These are phyloP conservation scores for Anguilla pacifica DNA, from an alignment of 2,797 vertebrate species.

Conservation along the genomic window DNA sequence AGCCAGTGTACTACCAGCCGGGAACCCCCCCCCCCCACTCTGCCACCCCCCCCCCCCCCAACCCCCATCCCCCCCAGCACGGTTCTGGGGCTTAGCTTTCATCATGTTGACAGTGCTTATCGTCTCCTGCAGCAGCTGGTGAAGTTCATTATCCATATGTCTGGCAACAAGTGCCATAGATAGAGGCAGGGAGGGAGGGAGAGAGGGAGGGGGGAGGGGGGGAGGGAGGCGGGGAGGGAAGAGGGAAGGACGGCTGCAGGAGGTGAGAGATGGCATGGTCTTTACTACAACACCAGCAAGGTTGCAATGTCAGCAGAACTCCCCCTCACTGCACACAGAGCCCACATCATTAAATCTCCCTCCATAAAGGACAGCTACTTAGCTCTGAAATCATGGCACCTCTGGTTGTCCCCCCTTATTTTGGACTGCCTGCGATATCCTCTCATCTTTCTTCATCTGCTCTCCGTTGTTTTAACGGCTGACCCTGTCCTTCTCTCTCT, in stretches of 20 bases:
- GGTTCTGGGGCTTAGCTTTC: slow-evolving; percentile 16
- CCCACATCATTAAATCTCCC: not conserved
- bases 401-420: not conserved
- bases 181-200: not conserved
- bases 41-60: slow-evolving; percentile 33
- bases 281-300: not conserved
- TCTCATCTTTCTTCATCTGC: not conserved
- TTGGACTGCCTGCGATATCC: not conserved
- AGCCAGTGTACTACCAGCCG: not conserved
- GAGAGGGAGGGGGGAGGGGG: not conserved
- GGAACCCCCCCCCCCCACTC: slow-evolving; percentile 31
- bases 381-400: not conserved
- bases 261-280: not conserved
- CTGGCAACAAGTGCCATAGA: not conserved
- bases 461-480: not conserved
- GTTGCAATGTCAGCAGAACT: not conserved
- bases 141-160: slow-evolving; percentile 15
- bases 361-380: not conserved
- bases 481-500: not conserved
- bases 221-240: too few species aligned
- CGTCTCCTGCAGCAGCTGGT: slow-evolving; percentile 18
- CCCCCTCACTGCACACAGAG: not conserved
- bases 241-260: not conserved
- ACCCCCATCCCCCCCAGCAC: not conserved
- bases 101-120: slow-evolving; percentile 10